phyloP scores from a whole-genome alignment of 1,140 invertebrate genomes.

The Harlomillsia oculata region DNA sequence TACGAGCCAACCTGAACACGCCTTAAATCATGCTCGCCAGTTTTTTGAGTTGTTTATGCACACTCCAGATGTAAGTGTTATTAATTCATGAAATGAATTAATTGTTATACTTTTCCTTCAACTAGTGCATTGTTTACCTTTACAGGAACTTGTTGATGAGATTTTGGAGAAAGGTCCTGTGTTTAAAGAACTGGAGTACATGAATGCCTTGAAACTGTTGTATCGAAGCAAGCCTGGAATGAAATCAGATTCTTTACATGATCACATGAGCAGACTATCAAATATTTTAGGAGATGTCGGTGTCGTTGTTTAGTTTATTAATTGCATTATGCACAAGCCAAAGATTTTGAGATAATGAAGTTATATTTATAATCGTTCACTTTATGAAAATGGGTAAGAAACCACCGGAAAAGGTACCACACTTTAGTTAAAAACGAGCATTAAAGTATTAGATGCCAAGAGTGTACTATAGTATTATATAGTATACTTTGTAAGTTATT shows the following conservation, averaged over 20 bases:
- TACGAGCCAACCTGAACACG: constrained; percentile 68
- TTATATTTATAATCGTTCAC: too few species aligned
- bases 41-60: constrained; percentile 82
- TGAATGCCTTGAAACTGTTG: constrained; percentile 68
- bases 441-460: too few species aligned
- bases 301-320: constrained; percentile 49
- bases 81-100: constrained; percentile 5
- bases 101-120: constrained; percentile 9
- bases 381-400: too few species aligned
- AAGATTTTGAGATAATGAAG: too few species aligned
- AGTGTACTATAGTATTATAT: too few species aligned
- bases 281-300: constrained; percentile 58
- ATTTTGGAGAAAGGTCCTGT: constrained; percentile 70
- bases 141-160: constrained; percentile 69
- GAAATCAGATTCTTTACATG: constrained; percentile 36
- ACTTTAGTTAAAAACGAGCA: too few species aligned
- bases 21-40: constrained; percentile 74
- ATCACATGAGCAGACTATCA: constrained; percentile 50
- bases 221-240: constrained; percentile 48
- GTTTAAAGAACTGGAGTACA: constrained; percentile 75
- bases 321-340: too few species aligned
- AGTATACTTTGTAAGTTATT: too few species aligned
- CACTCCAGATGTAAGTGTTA: constrained; percentile 57
- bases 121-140: constrained; percentile 12
- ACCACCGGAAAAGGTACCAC: too few species aligned